Evolutionary conservation across 2,888 invertebrate species (phyloP).

Genomic region (Microdon myrmicae): DNA sequence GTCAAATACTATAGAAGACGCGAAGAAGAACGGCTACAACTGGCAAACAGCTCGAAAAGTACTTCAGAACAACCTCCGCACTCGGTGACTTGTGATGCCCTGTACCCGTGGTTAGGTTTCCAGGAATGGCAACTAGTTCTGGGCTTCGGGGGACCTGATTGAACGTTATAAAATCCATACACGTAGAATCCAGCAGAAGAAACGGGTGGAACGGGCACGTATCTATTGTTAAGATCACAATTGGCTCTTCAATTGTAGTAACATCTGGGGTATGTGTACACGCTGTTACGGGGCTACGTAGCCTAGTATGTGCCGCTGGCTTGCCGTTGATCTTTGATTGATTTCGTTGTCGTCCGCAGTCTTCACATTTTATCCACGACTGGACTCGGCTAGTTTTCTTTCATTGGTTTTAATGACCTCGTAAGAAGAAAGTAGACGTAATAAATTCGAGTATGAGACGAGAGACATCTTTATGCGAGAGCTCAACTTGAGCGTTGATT

Average conservation of each 20-base stretch:
- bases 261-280: too few species aligned
- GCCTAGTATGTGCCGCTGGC: too few species aligned
- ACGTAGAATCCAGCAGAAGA: conserved; percentile 10
- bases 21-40: too few species aligned
- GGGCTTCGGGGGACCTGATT: conserved; percentile 23
- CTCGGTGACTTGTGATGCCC: conserved; percentile 38
- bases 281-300: too few species aligned
- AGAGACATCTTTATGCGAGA: too few species aligned
- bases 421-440: too few species aligned
- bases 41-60: conserved; percentile 38
- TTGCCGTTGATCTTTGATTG: conserved; percentile 31
- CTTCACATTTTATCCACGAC: conserved; percentile 16
- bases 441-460: too few species aligned
- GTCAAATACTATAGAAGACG: conserved; percentile 15
- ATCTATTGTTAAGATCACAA: conserved; percentile 5
- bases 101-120: conserved; percentile 43
- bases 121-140: conserved; percentile 19
- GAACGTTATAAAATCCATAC: conserved; percentile 26
- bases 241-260: conserved; percentile 31
- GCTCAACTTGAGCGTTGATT: too few species aligned
- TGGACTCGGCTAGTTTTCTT: conserved; percentile 7
- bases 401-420: conserved; percentile 15
- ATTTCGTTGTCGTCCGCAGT: conserved; percentile 26
- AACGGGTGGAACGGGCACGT: background rate
- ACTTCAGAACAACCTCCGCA: conserved; percentile 37